Conservation (phyloP, 1,140 invertebrate species). For the Hormaphis cornu region DNA sequence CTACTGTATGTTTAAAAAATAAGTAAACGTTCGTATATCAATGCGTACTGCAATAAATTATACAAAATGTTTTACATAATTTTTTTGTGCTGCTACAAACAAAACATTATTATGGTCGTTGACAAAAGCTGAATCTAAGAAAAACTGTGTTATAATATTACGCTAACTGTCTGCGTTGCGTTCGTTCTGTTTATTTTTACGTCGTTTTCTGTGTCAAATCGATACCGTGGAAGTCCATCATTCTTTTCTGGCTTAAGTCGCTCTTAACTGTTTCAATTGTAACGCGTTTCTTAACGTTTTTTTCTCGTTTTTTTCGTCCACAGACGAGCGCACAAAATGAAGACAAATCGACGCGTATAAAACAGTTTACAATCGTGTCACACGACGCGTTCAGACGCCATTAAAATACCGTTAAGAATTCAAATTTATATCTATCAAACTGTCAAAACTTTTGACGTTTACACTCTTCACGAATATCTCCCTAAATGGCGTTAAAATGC, state of each 20-base stretch:
- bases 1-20: no score
- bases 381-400: not conserved
- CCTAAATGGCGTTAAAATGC: no score
- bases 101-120: no score
- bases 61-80: no score
- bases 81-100: no score
- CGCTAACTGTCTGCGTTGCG: no score
- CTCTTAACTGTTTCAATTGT: constrained; percentile 7
- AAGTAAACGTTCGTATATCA: no score
- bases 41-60: no score
- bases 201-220: constrained; percentile 11
- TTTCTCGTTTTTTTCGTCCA: not conserved
- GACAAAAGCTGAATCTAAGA: no score
- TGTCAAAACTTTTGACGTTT: not conserved
- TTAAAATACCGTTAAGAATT: constrained; percentile 9
- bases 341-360: constrained; percentile 4
- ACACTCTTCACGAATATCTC: not conserved
- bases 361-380: constrained; percentile 1
- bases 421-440: constrained; percentile 2
- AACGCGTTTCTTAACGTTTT: not conserved
- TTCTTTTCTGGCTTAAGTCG: constrained; percentile 14
- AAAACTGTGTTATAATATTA: no score
- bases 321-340: not conserved
- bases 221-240: not conserved
- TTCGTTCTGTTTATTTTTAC: not conserved